Percentiles rank a stretch among this genome's conserved stretches.
Conservation (phyloP, 2,113 vertebrate species). For the Microtus oregoni region DNA sequence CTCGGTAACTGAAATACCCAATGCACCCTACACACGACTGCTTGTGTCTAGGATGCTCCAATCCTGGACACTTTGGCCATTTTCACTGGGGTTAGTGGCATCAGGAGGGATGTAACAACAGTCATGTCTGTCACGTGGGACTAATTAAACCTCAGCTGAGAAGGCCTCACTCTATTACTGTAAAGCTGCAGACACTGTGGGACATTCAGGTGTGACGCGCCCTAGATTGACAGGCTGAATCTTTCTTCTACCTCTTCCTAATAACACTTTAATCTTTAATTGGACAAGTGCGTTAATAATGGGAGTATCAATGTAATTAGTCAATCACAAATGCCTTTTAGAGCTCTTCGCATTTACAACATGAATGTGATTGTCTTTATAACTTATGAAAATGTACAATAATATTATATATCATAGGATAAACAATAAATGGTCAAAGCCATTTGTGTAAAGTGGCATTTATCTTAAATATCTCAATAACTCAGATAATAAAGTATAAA, state of each 20-base stretch:
- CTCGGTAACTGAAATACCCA: neutral
- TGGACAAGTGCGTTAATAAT: neutral
- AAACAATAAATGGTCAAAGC: slow-evolving; percentile 24
- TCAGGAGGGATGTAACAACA: neutral
- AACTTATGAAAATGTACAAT: neutral
- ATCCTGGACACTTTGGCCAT: neutral
- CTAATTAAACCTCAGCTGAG: neutral
- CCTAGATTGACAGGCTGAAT: neutral
- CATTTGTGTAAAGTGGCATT: neutral
- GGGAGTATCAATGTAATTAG: neutral
- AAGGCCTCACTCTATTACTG: neutral
- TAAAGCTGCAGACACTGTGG: neutral
- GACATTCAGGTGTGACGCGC: neutral
- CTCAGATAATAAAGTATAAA: slow-evolving; percentile 2
- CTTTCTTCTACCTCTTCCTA: neutral
- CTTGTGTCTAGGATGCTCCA: neutral
- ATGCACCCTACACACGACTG: neutral
- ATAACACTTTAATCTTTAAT: neutral
- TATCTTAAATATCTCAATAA: neutral
- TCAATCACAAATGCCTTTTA: neutral
- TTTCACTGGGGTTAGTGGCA: neutral
- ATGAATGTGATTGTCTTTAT: neutral
- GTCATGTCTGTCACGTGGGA: neutral
- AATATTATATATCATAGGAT: neutral
- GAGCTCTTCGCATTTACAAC: neutral